phyloP scores from a whole-genome alignment of 1,140 invertebrate species.

The Augochlora pura region DNA sequence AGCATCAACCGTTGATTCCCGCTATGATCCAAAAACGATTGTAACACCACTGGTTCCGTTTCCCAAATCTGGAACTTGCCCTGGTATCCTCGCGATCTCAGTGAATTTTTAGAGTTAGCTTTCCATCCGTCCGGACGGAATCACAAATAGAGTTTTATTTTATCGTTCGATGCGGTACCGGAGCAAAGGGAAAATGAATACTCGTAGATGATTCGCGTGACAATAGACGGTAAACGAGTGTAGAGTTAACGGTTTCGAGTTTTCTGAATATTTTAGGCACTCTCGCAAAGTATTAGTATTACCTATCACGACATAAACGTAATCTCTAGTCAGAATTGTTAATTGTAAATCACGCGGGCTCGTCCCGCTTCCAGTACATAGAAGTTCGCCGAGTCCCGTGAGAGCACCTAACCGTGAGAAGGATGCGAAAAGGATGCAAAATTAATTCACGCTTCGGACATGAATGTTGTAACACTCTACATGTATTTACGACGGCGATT shows the following conservation, averaged over 20 bases:
- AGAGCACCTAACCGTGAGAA: not conserved
- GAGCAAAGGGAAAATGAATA: not conserved
- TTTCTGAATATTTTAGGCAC: not conserved
- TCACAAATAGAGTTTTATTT: not conserved
- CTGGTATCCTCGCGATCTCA: not conserved
- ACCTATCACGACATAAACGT: not conserved
- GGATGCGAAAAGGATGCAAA: not conserved
- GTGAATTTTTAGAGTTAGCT: not conserved
- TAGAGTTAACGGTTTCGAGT: not conserved
- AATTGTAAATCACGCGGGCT: not conserved
- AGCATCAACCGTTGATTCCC: not conserved
- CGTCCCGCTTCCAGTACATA: not conserved
- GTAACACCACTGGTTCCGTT: not conserved
- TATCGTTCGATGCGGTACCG: not conserved
- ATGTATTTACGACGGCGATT: not conserved
- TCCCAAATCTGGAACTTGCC: not conserved
- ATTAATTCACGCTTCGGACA: not conserved
- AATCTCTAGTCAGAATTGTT: slow-evolving; percentile 28
- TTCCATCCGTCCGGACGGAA: too few relatives aligned
- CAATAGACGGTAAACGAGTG: not conserved
- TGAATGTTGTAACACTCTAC: not conserved
- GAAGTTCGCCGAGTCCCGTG: too few relatives aligned
- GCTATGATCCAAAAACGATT: not conserved
- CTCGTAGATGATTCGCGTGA: too few relatives aligned
- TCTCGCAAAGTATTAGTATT: slow-evolving; percentile 19